Base-by-base conservation (phyloP, 2,888 invertebrate species). In the Linyphia triangularis region DNA sequence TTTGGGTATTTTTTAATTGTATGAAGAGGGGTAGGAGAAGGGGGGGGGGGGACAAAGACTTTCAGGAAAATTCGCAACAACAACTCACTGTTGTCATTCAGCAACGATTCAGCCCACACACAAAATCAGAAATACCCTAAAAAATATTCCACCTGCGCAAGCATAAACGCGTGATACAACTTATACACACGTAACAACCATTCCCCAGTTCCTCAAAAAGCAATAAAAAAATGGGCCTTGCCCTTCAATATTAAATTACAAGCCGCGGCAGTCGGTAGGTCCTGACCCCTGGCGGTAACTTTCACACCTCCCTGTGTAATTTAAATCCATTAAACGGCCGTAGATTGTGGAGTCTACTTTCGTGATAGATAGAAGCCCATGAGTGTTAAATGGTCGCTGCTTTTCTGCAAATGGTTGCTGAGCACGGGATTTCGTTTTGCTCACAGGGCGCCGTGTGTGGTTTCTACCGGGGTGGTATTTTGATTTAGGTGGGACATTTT, bases 251-350 rank as follows among this genome's bases (percentile, higher is more conserved):
- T 81, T 81, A 88, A 88, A 88, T 88, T 88, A 88, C 81, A 88
- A 75, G 86, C 67, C 81, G 73, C 73, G 81, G 81, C 73, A 75
- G 57, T 65, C 67, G 79, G 65, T 43, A 73, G 86, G 86, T 88
- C 86, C 57, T 65, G 86, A 88, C 81, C 88, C 63, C 77, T 88
- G 82, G 82, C 61, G 82, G 88, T 83, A 77, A 83, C 82, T 88
- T 88, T 88, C 83, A 88, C 88, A 88, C 88, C 88, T 88, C 82
- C 82, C 83, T 51, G 51, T 82, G 77, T 70, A 88, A 88, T 88
- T 88, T 88, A 88, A 88, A 88, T 83, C 88, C 88, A 83, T 88
- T 88, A 88, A 88, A 88, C 81, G 86, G 67, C 59, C 81, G 72
- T 73, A 63, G 79, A 79, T 79, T 73, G 79, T 65, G 22, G 57